Evolutionary conservation across 92 coral and sea anemone species (phyloP), one percentile per base, ranked within the genome.

Genomic region (Plumapathes pennacea): DNA sequence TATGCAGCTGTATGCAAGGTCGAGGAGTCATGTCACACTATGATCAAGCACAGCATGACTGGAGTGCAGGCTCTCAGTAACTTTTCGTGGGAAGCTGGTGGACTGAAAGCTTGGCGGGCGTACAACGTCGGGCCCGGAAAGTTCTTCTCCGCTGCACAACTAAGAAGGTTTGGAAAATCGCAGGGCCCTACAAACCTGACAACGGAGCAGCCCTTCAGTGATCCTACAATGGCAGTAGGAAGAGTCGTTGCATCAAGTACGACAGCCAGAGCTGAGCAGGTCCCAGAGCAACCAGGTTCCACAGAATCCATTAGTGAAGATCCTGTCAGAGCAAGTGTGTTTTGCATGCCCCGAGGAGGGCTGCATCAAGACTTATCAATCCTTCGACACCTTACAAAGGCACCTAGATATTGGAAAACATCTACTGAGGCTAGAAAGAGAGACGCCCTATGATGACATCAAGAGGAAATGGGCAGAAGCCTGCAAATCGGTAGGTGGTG

Each of bases 291-390:
- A n/a, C n/a, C n/a, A n/a, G n/a, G n/a, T n/a, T n/a, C n/a, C n/a
- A n/a, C n/a, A n/a, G n/a, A n/a, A n/a, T n/a, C n/a, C n/a, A n/a
- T n/a, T n/a, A n/a, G n/a, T n/a, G n/a, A n/a, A n/a, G n/a, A n/a
- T n/a, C n/a, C n/a, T n/a, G n/a, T n/a, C n/a, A 46, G 41, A 26
- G 23, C 38, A 18, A 11, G 71, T n/a, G n/a, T 41, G 24, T 31
- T 76, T 67, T 57, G 29, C 27, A 11, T 67, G 70, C 48, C 83
- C 83, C 13, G 58, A 56, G 22, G 77, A 67, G 18, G 75, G 69
- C 8, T 76, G 83, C 38, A 56, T 67, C 4, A 66, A 67, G 37
- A 20, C 38, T 4, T 67, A 25, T 36, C 10, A 32, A 22, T 12
- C 46, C 9, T 26, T 12, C 54, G 40, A 25, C 10, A 45, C 24